A percentile compares a stretch with the other conserved stretches of the same genome.
These are phyloP conservation scores for Oreochromis spilurus DNA, from an alignment of 2,113 vertebrate genomes.

Conservation along the genomic window DNA sequence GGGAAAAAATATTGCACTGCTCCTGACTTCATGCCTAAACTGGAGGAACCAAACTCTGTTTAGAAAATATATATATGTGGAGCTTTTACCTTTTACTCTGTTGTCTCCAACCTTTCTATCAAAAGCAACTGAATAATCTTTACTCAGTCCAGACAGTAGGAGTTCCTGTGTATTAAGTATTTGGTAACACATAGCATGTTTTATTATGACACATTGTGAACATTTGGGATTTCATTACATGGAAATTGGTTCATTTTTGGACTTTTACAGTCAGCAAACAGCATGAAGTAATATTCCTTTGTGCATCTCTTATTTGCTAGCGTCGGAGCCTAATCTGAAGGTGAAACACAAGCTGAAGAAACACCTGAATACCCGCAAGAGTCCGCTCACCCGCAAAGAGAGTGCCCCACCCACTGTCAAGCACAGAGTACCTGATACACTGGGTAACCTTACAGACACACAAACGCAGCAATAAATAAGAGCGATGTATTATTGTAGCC, in stretches of 20 bases:
- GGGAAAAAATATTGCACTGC: neutral
- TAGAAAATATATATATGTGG: neutral
- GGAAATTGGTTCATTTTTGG: neutral
- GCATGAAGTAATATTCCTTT: neutral
- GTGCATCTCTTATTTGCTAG: slow-evolving; percentile 50
- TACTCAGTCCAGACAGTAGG: neutral
- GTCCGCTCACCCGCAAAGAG: slow-evolving; percentile 87
- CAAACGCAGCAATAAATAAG: neutral
- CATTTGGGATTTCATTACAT: neutral
- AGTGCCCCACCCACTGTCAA: slow-evolving; percentile 86
- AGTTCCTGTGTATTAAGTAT: neutral
- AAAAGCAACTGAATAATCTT: neutral
- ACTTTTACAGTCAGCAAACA: neutral
- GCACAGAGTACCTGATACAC: slow-evolving; percentile 78
- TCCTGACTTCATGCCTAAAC: neutral
- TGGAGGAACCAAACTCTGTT: neutral
- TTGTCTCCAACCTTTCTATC: neutral
- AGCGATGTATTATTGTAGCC: neutral
- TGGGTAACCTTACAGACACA: slow-evolving; percentile 68
- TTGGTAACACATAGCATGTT: neutral
- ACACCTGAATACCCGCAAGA: slow-evolving; percentile 86
- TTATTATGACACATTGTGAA: neutral
- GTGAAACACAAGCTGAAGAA: slow-evolving; percentile 90
- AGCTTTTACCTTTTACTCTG: neutral
- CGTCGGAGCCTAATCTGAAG: slow-evolving; percentile 91